Percentiles rank a stretch among this genome's conserved stretches.
These are phyloP conservation scores for Tetramorium bicarinatum DNA, from an alignment of 2,888 invertebrate species.

Conservation along the genomic window DNA sequence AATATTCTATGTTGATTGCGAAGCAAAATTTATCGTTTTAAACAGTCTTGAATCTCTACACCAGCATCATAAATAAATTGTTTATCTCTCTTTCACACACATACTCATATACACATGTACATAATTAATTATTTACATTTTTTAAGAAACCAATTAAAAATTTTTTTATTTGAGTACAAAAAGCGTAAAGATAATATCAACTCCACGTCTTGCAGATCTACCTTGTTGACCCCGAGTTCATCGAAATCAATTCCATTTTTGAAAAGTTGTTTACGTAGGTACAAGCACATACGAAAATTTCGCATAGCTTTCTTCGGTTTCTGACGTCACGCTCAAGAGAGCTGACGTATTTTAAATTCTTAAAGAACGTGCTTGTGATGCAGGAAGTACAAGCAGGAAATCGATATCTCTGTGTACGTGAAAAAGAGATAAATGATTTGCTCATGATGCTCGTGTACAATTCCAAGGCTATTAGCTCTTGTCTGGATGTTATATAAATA, in stretches of 20 bases:
- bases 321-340: background rate
- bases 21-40: background rate
- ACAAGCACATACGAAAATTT: background rate
- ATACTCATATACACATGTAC: background rate
- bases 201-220: background rate
- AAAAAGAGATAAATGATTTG: conserved; percentile 10
- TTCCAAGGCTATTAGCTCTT: conserved; percentile 7
- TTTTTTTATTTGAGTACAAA: background rate
- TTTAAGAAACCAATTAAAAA: background rate
- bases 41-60: background rate
- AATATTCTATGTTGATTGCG: background rate
- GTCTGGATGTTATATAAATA: conserved; percentile 18
- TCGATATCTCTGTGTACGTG: background rate
- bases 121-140: background rate
- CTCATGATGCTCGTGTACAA: background rate
- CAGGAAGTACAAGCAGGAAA: conserved; percentile 5
- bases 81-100: background rate
- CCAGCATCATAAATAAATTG: background rate
- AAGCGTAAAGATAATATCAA: background rate
- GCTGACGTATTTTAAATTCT: background rate
- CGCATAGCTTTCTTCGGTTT: background rate
- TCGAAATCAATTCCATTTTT: background rate
- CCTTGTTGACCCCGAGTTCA: background rate
- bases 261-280: conserved; percentile 4
- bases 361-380: background rate